Base-by-base conservation (phyloP, 2,888 invertebrate species). In the Digitonthophagus gazella region DNA sequence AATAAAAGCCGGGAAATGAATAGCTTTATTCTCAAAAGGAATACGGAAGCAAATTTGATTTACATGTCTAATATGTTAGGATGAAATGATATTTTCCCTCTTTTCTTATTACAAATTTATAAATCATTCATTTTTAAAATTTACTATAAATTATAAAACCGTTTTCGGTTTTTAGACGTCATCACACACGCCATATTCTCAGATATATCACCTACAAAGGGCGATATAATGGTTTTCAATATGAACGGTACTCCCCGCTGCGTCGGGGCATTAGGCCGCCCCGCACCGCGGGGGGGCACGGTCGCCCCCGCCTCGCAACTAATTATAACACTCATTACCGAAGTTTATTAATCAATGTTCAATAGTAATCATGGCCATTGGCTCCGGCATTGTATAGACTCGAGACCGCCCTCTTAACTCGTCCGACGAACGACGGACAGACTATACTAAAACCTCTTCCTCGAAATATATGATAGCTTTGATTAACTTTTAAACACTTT, bases 261-360 rank as follows among this genome's bases (percentile, higher is more conserved):
- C 72, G 77, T 73, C 76, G 69, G 28, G 75, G 78, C 78, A 80
- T 78, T 78, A 79, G 78, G 77, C 77, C 76, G 76, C 73, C 73
- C 74, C 74, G 67, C 74, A 69, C 76, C 72, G 73, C 74, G 73
- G 76, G 75, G 71, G 76, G 72, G 75, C 69, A 64, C 69, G 66
- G 71, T 71, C 64, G 71, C 72, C 66, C 68, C 54, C 68, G 69
- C 72, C 71, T 72, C 70, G 77, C 79, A 81, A 81, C 81, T 82
- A 82, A 82, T 82, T 82, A 82, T 80, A 81, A 80, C 81, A 80
- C 81, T 83, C 82, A 82, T 83, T 82, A 82, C 80, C 77, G 78
- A 83, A 83, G 82, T 83, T 82, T 82, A 83, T 82, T 81, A 82
- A 83, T 83, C 83, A 82, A 82, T 78, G 80, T 81, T 81, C 79